Conservation (phyloP, 2,797 vertebrate species). For the Tinamus major region DNA sequence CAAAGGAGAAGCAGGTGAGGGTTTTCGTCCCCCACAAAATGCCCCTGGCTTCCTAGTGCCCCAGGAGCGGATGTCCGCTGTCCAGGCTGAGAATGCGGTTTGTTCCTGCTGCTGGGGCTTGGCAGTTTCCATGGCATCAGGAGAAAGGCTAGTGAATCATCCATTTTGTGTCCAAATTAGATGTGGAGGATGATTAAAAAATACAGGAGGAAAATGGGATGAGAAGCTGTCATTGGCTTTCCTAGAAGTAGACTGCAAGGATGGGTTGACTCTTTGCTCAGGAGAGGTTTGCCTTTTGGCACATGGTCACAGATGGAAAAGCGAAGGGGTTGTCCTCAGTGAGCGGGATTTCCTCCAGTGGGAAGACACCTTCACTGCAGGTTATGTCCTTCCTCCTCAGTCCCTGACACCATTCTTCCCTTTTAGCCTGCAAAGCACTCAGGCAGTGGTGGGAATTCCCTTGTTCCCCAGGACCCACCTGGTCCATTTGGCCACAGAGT, state of each 20-base stretch:
- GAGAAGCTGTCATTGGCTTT: neutral
- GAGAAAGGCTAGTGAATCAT: neutral
- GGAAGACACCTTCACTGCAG: neutral
- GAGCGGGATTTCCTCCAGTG: neutral
- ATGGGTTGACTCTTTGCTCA: rapidly evolving
- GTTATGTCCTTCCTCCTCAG: neutral
- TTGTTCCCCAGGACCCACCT: neutral
- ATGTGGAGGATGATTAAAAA: neutral
- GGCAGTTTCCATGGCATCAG: neutral
- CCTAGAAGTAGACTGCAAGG: rapidly evolving
- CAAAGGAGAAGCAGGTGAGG: neutral
- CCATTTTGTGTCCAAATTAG: neutral
- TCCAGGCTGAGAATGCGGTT: rapidly evolving
- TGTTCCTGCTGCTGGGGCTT: neutral
- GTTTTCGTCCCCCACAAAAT: neutral
- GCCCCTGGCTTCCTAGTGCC: neutral
- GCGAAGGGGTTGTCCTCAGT: rapidly evolving
- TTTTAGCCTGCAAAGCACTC: neutral
- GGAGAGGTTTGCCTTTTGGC: neutral
- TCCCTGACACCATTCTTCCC: neutral
- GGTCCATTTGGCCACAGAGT: neutral
- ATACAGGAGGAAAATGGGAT: neutral
- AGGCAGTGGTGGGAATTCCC: neutral
- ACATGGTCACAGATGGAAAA: rapidly evolving
- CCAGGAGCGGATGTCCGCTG: neutral